Base-by-base conservation (phyloP, 2,113 vertebrate genomes). In the Pelecanus crispus region DNA sequence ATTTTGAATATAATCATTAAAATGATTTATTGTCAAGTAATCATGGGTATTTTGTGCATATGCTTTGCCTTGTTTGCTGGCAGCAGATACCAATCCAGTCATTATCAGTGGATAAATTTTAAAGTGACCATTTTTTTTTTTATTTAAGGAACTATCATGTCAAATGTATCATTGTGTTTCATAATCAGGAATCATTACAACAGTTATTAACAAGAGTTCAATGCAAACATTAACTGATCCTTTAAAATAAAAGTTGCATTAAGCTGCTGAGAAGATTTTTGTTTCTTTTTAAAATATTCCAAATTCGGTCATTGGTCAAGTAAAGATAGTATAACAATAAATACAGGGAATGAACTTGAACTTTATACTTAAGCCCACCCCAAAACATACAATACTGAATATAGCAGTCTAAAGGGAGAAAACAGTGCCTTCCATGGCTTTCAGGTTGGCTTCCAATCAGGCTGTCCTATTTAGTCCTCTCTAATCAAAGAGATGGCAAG, bases 1-100 rank as follows among this genome's bases (percentile, higher is more conserved):
- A 97, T 97, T 97, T 93, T 97, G 94, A 97, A 94, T 94, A 88
- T 95, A 94, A 97, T 96, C 92, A 95, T 96, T 96, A 97, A 97
- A 95, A 95, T 97, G 94, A 97, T 96, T 97, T 97, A 97, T 97
- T 97, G 95, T 90, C 94, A 94, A 96, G 85, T 96, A 97, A 97
- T 95, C 94, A 86, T 49, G 90, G 84, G 65, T 75, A 95, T 95
- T 98, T 95, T 90, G 89, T 93, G 86, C 92, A 97, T 96, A 97
- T 96, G 97, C 78, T 98, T 97, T 97, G 81, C 93, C 92, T 97
- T 98, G 97, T 97, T 97, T 95, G 52, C 94, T 97, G 97, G 93
- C 95, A 97, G 94, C 68, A 88, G 88, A 93, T 87, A 96, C 67
- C 93, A 94, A 95, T 87, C 56, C 82, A 81, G 74, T 82, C 70